These are phyloP conservation scores for Lophotriccus pileatus DNA, from an alignment of 2,797 vertebrate species.

Conservation along the genomic window DNA sequence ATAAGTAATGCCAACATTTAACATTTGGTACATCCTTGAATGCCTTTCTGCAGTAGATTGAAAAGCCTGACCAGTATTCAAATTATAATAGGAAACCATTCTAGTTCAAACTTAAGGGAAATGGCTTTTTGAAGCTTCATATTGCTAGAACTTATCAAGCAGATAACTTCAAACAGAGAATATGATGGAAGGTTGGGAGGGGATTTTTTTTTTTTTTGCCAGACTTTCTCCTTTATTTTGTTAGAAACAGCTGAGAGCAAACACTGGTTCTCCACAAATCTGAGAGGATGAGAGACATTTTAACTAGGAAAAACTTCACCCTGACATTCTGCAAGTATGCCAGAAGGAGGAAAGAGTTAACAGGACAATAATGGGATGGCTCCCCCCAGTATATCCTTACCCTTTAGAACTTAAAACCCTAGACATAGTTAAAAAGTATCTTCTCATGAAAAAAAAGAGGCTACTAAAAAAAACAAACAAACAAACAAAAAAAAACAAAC, in stretches of 20 bases:
- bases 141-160: slow-evolving; percentile 4
- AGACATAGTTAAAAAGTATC: background rate
- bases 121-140: background rate
- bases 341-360: background rate
- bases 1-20: background rate
- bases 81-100: background rate
- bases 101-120: background rate
- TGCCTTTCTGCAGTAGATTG: background rate
- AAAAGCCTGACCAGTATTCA: slow-evolving; percentile 4
- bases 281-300: background rate
- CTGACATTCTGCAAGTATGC: background rate
- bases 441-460: background rate
- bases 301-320: background rate
- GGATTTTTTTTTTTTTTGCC: background rate
- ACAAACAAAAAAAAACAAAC: too few species aligned
- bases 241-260: background rate
- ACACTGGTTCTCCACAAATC: background rate
- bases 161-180: background rate
- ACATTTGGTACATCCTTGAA: background rate
- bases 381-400: background rate
- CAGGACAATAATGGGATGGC: background rate
- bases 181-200: background rate
- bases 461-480: background rate
- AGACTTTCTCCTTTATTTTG: slow-evolving; percentile 1
- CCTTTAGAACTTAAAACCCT: background rate